Evolutionary conservation across 2,113 vertebrate genomes (phyloP), one percentile per base, ranked within the genome.

Genomic region (Oxyura jamaicensis): DNA sequence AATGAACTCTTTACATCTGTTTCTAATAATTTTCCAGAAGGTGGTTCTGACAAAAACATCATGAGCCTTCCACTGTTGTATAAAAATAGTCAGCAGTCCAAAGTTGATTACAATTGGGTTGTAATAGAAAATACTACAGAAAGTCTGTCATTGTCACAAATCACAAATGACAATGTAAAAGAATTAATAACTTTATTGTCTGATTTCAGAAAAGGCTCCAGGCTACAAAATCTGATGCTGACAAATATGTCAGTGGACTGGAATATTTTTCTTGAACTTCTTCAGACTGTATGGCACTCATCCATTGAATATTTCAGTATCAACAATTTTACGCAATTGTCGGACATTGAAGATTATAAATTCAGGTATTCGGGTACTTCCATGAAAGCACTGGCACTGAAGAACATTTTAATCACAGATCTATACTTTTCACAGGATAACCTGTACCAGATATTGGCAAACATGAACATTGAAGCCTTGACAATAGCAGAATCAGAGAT

Each of bases 371-470:
- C 72, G 19, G 35, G 44, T 26, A 98, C 97, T 29, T 96, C 96
- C 9, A 20, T 99, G 96, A 98, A 98, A 78, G 97, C 97, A 67
- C 2, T 99, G 16, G 96, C 79, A 42, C 3, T 69, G n/a, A 88
- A 86, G 1, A 84, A 52, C 14, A 80, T 88, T 19, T 3, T 8
- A 13, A 93, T 97, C 20, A 86, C 76, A 1, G 31, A 41, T 3
- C 96, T 98, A 35, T 33, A 84, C 31, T 98, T 99, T 66, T 3
- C 25, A 36, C 99, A 99, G 95, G 20, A 92, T 42, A 1, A 66
- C 8, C 8, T 99, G 10, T 99, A 99, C 46, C 29, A 14, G 58
- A 97, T 98, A 79, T 97, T 99, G 72, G 98, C 98, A 75, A 92
- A 98, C 63, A 97, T 99, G 96, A 98, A 98, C 39, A 97, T 98